These are phyloP conservation scores for Coecobrya sp. DNA, from an alignment of 2,888 invertebrate genomes.

Conservation along the genomic window DNA sequence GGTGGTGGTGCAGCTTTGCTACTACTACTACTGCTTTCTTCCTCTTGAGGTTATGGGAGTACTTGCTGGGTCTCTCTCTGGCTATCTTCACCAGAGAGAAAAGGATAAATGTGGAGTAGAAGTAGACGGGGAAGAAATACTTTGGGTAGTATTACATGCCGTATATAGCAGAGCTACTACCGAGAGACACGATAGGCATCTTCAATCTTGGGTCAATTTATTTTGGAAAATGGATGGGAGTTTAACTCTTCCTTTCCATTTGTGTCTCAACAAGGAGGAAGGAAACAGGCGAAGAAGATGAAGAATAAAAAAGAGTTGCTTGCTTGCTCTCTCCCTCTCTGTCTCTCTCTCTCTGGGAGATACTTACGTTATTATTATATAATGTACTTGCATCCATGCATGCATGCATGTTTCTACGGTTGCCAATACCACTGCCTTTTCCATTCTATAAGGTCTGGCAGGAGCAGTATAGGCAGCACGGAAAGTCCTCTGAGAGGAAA, in stretches of 20 bases:
- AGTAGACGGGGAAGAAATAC: constrained; percentile 17
- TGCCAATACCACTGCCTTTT: not conserved
- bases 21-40: constrained; percentile 10
- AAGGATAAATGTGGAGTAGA: constrained; percentile 24
- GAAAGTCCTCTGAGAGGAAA: constrained; percentile 41
- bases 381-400: not conserved
- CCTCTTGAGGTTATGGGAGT: constrained; percentile 36
- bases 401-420: not conserved
- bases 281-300: constrained; percentile 45
- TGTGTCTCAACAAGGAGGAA: constrained; percentile 62
- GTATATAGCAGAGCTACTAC: not conserved
- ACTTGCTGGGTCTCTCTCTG: constrained; percentile 2
- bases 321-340: not conserved
- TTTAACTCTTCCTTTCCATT: constrained; percentile 81
- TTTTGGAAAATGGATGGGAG: constrained; percentile 80
- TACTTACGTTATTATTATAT: constrained; percentile 4
- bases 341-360: not conserved
- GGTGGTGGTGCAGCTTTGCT: constrained; percentile 24
- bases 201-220: constrained; percentile 82
- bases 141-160: not conserved
- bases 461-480: not conserved
- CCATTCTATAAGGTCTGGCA: not conserved
- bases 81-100: constrained; percentile 32
- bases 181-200: constrained; percentile 74
- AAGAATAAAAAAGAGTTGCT: constrained; percentile 12